These are phyloP conservation scores for Cryptophagus acutangulus DNA, from an alignment of 2,888 invertebrate species.

Conservation along the genomic window DNA sequence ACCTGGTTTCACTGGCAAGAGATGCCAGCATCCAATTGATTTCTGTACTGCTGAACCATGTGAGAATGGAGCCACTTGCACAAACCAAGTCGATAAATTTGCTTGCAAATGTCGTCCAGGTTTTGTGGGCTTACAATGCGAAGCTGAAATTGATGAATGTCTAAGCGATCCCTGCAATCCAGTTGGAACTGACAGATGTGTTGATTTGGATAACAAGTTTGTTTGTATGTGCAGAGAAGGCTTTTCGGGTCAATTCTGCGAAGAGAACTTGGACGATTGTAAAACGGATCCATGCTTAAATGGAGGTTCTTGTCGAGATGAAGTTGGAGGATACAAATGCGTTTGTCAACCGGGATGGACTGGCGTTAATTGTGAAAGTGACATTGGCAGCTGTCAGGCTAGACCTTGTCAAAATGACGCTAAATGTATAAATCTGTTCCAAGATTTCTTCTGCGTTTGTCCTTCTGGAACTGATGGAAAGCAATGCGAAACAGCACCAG, in stretches of 20 bases:
- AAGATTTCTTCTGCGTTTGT: conserved; percentile 87
- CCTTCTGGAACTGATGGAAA: conserved; percentile 95
- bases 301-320: conserved; percentile 83
- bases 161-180: conserved; percentile 86
- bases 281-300: conserved; percentile 80
- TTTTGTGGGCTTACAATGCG: conserved; percentile 87
- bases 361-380: conserved; percentile 77
- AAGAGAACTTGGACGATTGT: conserved; percentile 84
- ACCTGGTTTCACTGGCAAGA: conserved; percentile 89
- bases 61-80: conserved; percentile 84
- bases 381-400: conserved; percentile 81
- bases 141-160: conserved; percentile 90
- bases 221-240: conserved; percentile 86
- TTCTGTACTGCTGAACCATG: conserved; percentile 88
- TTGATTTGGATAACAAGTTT: conserved; percentile 83
- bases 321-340: conserved; percentile 78
- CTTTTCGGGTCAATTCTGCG: conserved; percentile 78
- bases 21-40: conserved; percentile 89
- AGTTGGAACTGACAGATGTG: conserved; percentile 82
- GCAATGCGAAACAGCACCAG: conserved; percentile 94
- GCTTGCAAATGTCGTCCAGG: conserved; percentile 90
- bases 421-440: conserved; percentile 84
- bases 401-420: conserved; percentile 92
- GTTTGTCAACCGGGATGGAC: conserved; percentile 82
- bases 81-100: conserved; percentile 85